Evolutionary conservation across 2,888 invertebrate genomes (phyloP), one percentile per base, ranked within the genome.

Genomic region (Holacanthella duospinosa): DNA sequence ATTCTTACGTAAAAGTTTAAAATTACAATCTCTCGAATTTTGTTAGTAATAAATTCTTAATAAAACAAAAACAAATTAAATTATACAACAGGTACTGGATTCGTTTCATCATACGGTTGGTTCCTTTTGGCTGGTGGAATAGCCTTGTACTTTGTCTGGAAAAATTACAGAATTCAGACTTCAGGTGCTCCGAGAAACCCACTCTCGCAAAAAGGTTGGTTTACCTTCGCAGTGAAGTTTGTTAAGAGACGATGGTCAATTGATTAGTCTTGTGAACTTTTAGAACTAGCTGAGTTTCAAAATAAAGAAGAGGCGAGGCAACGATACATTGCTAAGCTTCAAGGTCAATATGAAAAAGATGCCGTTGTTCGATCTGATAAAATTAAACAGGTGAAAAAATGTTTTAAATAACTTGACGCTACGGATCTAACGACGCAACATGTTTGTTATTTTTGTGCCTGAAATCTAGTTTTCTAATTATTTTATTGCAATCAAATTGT

Each of bases 291-390:
- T 29, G 62, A 48, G 3, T 64, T 61, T 55, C 65, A 64, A 59
- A 24, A 59, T 3, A 68, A 68, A 29, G 70, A 71, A 44, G 70
- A 68, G 27, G 68, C 70, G 16, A 65, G 69, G 56, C 60, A 64
- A 29, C 63, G 64, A 55, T 67, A 68, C 19, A 64, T 68, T 2
- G 60, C 61, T 48, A 59, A 63, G 55, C 60, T 71, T 27, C 71
- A 71, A 54, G 65, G 68, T 29, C 60, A 67, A 26, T 71, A 70
- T 62, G 44, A 63, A 43, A 43, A 61, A 28, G 70, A 71, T 24
- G 62, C 71, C 43, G 68, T 59, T 19, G 59, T 59, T 12, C 63
- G 63, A 36, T 70, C 71, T 48, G 48, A n/a, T 4, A 48, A 48
- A 21, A 21, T 21, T n/a, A 48, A 48, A 21, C 48, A 48, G 48